phyloP scores from a whole-genome alignment of 2,113 vertebrate species.

The Agapornis roseicollis region DNA sequence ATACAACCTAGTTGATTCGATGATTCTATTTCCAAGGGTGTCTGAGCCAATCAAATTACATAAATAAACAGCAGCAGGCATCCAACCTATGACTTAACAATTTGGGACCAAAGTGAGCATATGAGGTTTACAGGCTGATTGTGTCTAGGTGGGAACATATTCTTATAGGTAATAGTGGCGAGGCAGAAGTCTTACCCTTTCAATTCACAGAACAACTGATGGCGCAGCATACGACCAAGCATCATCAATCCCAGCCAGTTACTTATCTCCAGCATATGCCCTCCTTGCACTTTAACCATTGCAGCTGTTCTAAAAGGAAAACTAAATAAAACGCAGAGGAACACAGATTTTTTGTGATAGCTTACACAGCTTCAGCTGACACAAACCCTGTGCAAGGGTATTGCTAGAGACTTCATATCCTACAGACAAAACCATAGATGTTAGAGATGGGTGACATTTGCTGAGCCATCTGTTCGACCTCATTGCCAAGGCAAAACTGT shows the following conservation, averaged over 20 bases:
- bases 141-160: not conserved
- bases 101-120: not conserved
- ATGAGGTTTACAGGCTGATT: not conserved
- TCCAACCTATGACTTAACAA: not conserved
- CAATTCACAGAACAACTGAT: not conserved
- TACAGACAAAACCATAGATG: not conserved
- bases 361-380: not conserved
- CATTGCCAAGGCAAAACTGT: constrained; percentile 18
- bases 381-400: not conserved
- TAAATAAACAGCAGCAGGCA: not conserved
- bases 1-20: not conserved
- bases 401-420: not conserved
- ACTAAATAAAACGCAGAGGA: not conserved
- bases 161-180: not conserved
- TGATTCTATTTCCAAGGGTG: not conserved
- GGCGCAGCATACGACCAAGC: not conserved
- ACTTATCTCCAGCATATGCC: not conserved
- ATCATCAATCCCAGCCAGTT: not conserved
- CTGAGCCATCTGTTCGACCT: constrained; percentile 32
- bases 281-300: not conserved
- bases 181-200: not conserved
- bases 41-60: not conserved
- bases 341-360: not conserved
- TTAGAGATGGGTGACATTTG: not conserved
- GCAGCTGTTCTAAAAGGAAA: not conserved